Percentiles rank a stretch among this genome's conserved stretches.
phyloP scores from a whole-genome alignment of 1,140 invertebrate genomes.

The Platorchestia sp. region DNA sequence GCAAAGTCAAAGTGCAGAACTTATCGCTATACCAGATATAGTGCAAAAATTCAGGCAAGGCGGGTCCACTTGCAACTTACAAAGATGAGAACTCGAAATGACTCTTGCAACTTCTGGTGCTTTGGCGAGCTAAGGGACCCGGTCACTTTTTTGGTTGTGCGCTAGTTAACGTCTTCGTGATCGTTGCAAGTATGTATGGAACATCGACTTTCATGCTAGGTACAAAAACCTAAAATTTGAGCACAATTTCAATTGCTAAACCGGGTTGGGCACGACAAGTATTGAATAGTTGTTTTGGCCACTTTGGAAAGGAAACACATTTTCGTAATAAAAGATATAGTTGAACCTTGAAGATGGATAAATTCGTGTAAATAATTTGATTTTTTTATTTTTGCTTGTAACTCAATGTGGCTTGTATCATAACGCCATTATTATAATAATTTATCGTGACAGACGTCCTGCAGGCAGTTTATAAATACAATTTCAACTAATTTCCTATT shows the following conservation, averaged over 20 bases:
- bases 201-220: background rate
- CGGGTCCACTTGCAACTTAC: background rate
- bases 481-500: background rate
- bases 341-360: too few relatives aligned
- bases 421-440: background rate
- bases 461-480: background rate
- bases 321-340: background rate
- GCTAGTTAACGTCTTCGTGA: too few relatives aligned
- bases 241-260: background rate
- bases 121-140: too few relatives aligned
- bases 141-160: too few relatives aligned
- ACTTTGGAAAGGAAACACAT: background rate
- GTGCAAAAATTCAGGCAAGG: background rate
- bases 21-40: background rate
- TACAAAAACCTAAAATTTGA: background rate
- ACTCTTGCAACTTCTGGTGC: background rate
- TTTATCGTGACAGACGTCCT: background rate
- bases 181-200: background rate
- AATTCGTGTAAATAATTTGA: too few relatives aligned
- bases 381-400: background rate
- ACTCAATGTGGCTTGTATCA: background rate
- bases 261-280: background rate
- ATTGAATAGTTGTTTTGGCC: background rate
- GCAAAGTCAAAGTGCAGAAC: background rate
- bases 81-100: background rate